Evolutionary conservation across 1,140 invertebrate species (phyloP), one percentile per base, ranked within the genome.

Genomic region (Plutomurus gul): DNA sequence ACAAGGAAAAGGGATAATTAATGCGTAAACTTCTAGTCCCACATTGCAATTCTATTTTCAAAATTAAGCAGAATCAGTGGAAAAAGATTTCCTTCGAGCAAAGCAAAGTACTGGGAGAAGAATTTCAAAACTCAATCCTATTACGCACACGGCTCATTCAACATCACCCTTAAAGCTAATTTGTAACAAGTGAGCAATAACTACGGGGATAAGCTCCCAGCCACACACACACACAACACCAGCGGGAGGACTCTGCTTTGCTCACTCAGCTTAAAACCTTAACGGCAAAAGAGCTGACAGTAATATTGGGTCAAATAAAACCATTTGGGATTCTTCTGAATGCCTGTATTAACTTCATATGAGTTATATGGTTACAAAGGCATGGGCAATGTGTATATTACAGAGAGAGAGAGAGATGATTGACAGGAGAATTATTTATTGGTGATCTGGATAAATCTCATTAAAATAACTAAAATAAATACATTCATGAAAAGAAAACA

Each of bases 351-450:
- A n/a, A n/a, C n/a, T n/a, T n/a, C n/a, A n/a, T n/a, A n/a, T n/a
- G n/a, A n/a, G n/a, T n/a, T n/a, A n/a, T n/a, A n/a, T n/a, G n/a
- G n/a, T n/a, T n/a, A n/a, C n/a, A n/a, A n/a, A n/a, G n/a, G n/a
- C n/a, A n/a, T n/a, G n/a, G n/a, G n/a, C n/a, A n/a, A n/a, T n/a
- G n/a, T n/a, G n/a, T n/a, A n/a, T n/a, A n/a, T n/a, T n/a, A n/a
- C n/a, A n/a, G n/a, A n/a, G n/a, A n/a, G n/a, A 36, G 30, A 65
- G n/a, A 65, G 27, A 56, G 27, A 65, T 65, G 56, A 65, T 65
- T 65, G 56, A 65, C 56, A 65, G 25, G 56, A 33, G 56, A 65
- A 65, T 65, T 65, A 65, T 27, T 30, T 65, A 65, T 65, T 65
- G 18, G 56, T 65, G 16, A n/a, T 13, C 25, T n/a, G 25, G 13